Percentiles rank a stretch among this genome's conserved stretches.
Conservation (phyloP, 1,140 invertebrate species). For the Muscidifurax raptorellus region DNA sequence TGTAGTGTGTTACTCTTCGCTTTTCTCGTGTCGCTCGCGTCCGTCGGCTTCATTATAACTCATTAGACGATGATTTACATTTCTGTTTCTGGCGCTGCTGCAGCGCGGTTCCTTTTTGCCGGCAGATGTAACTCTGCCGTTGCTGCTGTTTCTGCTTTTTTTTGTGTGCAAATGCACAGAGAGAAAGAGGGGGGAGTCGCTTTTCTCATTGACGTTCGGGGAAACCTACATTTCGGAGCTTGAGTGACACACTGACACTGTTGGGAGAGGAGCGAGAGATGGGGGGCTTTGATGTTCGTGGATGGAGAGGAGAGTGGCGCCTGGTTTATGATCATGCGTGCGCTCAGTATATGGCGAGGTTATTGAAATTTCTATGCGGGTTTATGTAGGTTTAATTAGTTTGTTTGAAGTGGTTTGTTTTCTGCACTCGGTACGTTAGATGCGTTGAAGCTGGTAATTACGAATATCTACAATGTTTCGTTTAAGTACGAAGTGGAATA, state of each 20-base stretch:
- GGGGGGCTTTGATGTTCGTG: not conserved
- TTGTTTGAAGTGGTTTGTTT: not conserved
- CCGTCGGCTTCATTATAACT: slow-evolving; percentile 47
- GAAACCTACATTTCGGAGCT: slow-evolving; percentile 25
- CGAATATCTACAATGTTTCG: no score
- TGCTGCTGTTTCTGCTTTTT: not conserved
- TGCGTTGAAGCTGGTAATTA: no score
- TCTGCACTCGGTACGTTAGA: no score
- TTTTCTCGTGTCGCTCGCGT: slow-evolving; percentile 33
- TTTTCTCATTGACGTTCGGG: slow-evolving; percentile 13
- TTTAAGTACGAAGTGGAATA: no score
- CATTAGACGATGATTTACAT: slow-evolving; percentile 52
- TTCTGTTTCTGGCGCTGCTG: slow-evolving; percentile 17
- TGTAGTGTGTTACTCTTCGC: not conserved
- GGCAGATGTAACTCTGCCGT: not conserved
- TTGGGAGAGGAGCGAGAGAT: not conserved
- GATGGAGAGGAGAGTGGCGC: not conserved
- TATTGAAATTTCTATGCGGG: not conserved
- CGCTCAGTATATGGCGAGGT: no score
- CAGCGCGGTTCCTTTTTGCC: not conserved
- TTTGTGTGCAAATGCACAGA: no score
- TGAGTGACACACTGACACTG: slow-evolving; percentile 44
- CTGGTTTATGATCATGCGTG: not conserved
- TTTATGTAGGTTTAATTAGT: not conserved
- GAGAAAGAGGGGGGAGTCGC: not conserved